Percentiles rank a stretch among this genome's conserved stretches.
Conservation (phyloP, 2,113 vertebrate species). For the Noturus placidus region DNA sequence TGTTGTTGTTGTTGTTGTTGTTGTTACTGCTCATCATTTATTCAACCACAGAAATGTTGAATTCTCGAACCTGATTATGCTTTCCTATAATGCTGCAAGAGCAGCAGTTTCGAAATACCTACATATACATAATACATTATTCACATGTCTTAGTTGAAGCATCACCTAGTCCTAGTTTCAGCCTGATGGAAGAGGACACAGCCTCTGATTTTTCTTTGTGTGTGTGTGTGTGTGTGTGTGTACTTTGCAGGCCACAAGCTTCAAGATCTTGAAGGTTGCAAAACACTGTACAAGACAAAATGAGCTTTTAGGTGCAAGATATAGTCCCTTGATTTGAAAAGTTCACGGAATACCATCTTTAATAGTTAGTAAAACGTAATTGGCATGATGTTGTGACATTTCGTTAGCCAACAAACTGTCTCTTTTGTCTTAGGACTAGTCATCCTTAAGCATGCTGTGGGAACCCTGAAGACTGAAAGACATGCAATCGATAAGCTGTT, state of each 20-base stretch:
- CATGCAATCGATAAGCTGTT: conserved; percentile 73
- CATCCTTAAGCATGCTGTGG: conserved; percentile 50
- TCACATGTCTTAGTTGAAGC: background rate
- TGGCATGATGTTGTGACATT: background rate
- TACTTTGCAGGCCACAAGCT: background rate
- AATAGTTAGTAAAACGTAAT: background rate
- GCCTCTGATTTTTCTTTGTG: too few relatives aligned
- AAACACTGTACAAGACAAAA: background rate
- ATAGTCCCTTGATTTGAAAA: background rate
- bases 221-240: too few relatives aligned
- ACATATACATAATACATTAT: background rate
- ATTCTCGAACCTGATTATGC: background rate
- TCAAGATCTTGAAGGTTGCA: background rate
- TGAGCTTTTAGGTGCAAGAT: background rate
- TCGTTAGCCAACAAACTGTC: background rate
- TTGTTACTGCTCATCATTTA: background rate
- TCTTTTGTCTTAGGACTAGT: too few relatives aligned
- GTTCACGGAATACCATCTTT: background rate
- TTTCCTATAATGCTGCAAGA: background rate
- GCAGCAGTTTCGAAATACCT: background rate
- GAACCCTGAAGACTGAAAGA: conserved; percentile 58
- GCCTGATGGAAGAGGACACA: background rate
- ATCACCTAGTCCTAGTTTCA: background rate
- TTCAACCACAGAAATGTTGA: background rate
- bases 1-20: background rate